Conservation (phyloP, 2,113 vertebrate species). For the Paradoxurus hermaphroditus region DNA sequence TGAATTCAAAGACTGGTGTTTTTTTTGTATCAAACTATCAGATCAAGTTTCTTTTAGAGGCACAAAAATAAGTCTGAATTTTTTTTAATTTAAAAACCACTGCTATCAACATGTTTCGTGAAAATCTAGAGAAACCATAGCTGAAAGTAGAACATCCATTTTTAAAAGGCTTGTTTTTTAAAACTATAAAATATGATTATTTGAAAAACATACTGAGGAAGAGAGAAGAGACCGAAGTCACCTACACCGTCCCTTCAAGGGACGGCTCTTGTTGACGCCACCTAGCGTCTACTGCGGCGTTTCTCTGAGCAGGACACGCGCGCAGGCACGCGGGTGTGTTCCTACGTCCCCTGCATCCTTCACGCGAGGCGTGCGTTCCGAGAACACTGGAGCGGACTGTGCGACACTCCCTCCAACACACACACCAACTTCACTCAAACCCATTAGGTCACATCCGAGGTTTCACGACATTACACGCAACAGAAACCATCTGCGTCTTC, state of each 20-base stretch:
- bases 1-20: too few species aligned
- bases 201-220: background rate
- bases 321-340: accelerated
- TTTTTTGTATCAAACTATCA: background rate
- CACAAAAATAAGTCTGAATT: background rate
- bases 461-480: too few species aligned
- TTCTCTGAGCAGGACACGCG: accelerated
- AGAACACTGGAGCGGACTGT: background rate
- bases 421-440: too few species aligned
- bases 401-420: too few species aligned
- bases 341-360: accelerated
- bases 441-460: too few species aligned
- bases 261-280: accelerated
- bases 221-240: background rate
- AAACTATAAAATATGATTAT: background rate
- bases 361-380: accelerated
- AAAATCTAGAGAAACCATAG: background rate
- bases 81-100: background rate
- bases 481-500: background rate
- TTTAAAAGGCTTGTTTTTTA: background rate
- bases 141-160: background rate
- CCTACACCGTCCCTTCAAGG: background rate
- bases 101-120: background rate
- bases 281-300: accelerated
- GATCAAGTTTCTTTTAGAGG: background rate